Evolutionary conservation across 2,888 invertebrate species (phyloP).

Genomic region (Erebia palarica): DNA sequence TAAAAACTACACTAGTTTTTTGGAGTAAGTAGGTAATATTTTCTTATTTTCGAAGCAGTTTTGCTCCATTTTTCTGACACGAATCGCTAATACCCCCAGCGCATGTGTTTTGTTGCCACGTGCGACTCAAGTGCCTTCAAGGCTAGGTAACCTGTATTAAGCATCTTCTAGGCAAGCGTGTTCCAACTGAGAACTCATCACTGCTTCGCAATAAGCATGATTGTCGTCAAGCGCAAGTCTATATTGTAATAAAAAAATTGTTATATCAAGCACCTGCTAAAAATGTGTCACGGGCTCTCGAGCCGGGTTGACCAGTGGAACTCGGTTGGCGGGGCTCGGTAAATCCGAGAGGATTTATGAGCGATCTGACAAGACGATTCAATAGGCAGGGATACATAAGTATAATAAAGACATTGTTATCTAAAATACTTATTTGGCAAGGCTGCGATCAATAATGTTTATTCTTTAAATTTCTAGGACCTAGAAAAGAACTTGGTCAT

Average conservation of each 20-base stretch:
- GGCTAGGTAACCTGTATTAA: too few species aligned
- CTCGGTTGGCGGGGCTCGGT: conserved; percentile 16
- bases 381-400: neutral
- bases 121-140: too few species aligned
- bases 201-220: too few species aligned
- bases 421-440: neutral
- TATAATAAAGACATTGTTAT: neutral
- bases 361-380: conserved; percentile 1
- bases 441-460: neutral
- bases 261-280: neutral
- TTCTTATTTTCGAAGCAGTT: neutral
- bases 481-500: too few species aligned
- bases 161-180: too few species aligned
- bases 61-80: neutral
- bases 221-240: too few species aligned
- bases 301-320: neutral
- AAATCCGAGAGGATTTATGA: conserved; percentile 29
- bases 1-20: too few species aligned
- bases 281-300: neutral
- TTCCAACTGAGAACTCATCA: too few species aligned
- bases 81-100: too few species aligned
- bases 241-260: neutral
- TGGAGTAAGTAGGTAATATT: neutral
- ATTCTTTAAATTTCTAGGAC: too few species aligned
- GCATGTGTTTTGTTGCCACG: too few species aligned